phyloP scores from a whole-genome alignment of 2,888 invertebrate genomes.

The Stictocephala bisonia region DNA sequence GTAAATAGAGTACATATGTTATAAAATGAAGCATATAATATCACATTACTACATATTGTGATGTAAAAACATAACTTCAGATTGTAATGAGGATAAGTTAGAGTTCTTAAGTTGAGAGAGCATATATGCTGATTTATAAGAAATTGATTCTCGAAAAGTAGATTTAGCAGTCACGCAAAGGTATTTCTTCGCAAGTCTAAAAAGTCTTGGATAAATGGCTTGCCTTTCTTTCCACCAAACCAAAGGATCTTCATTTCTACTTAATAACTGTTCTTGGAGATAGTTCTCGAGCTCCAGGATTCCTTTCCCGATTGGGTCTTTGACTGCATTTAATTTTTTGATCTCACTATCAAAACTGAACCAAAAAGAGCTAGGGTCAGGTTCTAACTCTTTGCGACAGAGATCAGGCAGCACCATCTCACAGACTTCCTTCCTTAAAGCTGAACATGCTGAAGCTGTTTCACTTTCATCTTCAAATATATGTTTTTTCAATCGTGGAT shows the following conservation, averaged over 20 bases:
- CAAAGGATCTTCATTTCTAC: constrained; percentile 14
- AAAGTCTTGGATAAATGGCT: constrained; percentile 18
- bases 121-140: constrained; percentile 8
- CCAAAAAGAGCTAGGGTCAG: constrained; percentile 14
- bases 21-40: too few relatives aligned
- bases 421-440: constrained; percentile 20
- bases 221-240: constrained; percentile 21
- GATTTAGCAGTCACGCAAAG: constrained; percentile 2
- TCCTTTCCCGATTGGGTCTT: constrained; percentile 30
- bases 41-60: constrained; percentile 29
- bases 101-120: neutral
- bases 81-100: neutral
- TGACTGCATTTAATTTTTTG: constrained; percentile 1
- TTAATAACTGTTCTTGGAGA: constrained; percentile 7
- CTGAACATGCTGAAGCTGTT: neutral
- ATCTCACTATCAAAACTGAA: constrained; percentile 10
- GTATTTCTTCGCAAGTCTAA: constrained; percentile 8
- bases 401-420: neutral
- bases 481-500: constrained; percentile 29
- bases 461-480: constrained; percentile 18
- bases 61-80: constrained; percentile 14
- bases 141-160: neutral
- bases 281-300: constrained; percentile 28
- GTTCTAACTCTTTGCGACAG: neutral
- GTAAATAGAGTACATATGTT: too few relatives aligned